phyloP scores from a whole-genome alignment of 1,140 invertebrate species.

The Nephotettix cincticeps region DNA sequence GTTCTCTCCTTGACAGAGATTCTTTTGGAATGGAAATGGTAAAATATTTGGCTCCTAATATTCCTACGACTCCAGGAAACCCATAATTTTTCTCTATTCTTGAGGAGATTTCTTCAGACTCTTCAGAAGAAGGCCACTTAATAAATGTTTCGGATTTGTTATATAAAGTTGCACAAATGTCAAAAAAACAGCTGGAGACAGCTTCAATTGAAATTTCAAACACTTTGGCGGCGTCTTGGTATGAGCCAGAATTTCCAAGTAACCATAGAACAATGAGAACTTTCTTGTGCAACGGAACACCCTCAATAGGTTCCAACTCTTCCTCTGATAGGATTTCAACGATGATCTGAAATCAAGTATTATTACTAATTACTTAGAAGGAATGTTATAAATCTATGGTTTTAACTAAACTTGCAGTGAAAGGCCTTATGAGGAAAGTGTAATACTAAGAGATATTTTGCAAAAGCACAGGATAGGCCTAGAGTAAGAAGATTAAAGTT shows the following conservation, averaged over 20 bases:
- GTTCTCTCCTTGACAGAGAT: neutral
- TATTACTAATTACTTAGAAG: too few species aligned
- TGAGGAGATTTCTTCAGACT: neutral
- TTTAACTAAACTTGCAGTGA: too few species aligned
- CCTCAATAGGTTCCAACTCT: constrained; percentile 4
- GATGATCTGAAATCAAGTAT: constrained; percentile 5
- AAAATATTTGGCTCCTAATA: neutral
- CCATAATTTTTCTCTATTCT: neutral
- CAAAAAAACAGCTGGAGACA: neutral
- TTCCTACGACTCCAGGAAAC: constrained; percentile 2
- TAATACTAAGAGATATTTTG: too few species aligned
- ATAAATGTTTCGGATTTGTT: neutral
- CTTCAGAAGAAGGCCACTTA: neutral
- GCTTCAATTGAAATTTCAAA: neutral
- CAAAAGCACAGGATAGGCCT: too few species aligned
- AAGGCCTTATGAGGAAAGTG: too few species aligned
- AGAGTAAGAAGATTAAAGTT: too few species aligned
- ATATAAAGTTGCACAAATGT: constrained; percentile 4
- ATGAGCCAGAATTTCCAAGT: neutral
- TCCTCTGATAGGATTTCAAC: neutral
- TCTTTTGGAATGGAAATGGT: constrained; percentile 1
- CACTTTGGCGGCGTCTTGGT: neutral
- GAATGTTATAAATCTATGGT: too few species aligned
- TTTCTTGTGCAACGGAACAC: neutral
- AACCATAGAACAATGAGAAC: neutral